Evolutionary conservation across 2,113 vertebrate species (phyloP).

Genomic region (Platanista minor): DNA sequence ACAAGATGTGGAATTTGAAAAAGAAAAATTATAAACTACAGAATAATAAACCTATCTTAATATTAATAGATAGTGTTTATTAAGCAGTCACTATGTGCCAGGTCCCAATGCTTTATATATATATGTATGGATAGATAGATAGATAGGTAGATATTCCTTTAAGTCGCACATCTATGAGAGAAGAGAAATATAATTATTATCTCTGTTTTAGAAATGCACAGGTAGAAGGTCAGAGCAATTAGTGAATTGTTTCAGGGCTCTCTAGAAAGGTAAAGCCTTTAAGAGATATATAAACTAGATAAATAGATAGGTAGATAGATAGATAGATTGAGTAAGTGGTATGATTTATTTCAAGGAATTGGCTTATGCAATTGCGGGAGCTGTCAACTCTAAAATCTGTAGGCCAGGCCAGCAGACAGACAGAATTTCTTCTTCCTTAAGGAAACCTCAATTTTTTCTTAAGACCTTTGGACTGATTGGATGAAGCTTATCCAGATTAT

Average conservation of each 20-base stretch:
- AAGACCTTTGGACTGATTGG: neutral
- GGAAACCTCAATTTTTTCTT: neutral
- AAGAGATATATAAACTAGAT: neutral
- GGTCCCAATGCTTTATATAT: neutral
- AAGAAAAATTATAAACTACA: neutral
- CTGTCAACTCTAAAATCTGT: neutral
- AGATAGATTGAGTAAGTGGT: no score
- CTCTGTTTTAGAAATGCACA: neutral
- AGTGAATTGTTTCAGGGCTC: neutral
- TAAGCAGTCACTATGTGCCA: neutral
- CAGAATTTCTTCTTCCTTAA: neutral
- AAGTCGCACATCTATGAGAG: neutral
- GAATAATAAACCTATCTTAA: neutral
- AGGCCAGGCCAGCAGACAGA: neutral
- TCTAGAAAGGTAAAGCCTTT: neutral
- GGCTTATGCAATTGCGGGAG: neutral
- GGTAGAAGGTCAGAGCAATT: neutral
- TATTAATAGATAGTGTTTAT: neutral
- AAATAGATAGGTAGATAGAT: neutral
- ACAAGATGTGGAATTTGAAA: conserved; percentile 1
- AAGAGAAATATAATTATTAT: neutral
- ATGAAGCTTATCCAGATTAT: neutral
- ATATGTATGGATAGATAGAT: no score
- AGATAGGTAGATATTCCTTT: neutral
- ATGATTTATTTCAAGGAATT: neutral